Percentiles rank a stretch among this genome's conserved stretches.
These are phyloP conservation scores for Ursus arctos DNA, from an alignment of 2,113 vertebrate species.

Conservation along the genomic window DNA sequence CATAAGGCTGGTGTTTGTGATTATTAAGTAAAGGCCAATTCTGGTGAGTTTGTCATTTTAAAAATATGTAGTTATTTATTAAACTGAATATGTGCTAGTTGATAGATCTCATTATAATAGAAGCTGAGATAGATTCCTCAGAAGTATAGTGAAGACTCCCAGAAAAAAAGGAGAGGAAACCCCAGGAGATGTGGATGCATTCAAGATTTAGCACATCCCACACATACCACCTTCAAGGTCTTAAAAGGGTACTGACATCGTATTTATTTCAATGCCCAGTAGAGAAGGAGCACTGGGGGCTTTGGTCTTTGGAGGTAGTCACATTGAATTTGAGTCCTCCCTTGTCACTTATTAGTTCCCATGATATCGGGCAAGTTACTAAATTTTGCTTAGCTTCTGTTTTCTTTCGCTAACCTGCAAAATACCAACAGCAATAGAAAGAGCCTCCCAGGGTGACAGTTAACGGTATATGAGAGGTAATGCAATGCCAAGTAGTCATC, in stretches of 20 bases:
- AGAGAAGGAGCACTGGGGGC: background rate
- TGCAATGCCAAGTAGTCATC: accelerated
- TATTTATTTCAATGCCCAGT: background rate
- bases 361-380: background rate
- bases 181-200: background rate
- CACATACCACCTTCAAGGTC: background rate
- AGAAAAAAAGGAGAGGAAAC: background rate
- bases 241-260: background rate
- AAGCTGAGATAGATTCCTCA: background rate
- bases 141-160: background rate
- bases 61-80: slow-evolving; percentile 67
- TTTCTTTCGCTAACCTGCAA: background rate
- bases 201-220: background rate
- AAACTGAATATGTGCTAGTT: slow-evolving; percentile 10
- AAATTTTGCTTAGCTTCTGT: background rate
- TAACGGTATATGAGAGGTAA: accelerated
- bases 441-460: accelerated
- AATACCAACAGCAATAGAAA: accelerated
- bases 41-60: slow-evolving; percentile 48
- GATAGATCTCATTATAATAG: background rate
- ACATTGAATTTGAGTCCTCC: background rate
- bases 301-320: background rate
- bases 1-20: slow-evolving; percentile 72
- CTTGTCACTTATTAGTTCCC: background rate
- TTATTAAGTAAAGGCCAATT: slow-evolving; percentile 77